These are phyloP conservation scores for Notothenia coriiceps DNA, from an alignment of 2,113 vertebrate species.

Conservation along the genomic window DNA sequence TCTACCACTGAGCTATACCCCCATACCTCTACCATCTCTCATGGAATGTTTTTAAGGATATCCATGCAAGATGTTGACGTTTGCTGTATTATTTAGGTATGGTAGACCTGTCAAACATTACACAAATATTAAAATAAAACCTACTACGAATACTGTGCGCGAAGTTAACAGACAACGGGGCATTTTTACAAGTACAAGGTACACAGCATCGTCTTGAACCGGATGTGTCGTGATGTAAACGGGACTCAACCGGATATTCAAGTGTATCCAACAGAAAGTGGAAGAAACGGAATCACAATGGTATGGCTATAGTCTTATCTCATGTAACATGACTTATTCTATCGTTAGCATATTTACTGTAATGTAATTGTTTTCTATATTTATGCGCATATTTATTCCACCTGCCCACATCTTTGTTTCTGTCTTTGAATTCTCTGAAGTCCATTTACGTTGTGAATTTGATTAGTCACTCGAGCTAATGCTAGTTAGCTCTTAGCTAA, in stretches of 20 bases:
- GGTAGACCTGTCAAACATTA: accelerated
- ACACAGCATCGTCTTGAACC: slow-evolving; percentile 2
- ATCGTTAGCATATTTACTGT: accelerated
- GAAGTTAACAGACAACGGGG: accelerated
- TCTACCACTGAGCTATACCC: slow-evolving; percentile 96
- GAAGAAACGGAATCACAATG: slow-evolving; percentile 51
- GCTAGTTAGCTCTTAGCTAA: slow-evolving; percentile 49
- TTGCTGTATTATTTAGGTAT: accelerated
- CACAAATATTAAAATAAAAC: neutral
- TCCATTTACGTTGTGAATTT: slow-evolving; percentile 33
- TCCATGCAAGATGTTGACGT: accelerated
- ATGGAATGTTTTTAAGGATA: accelerated
- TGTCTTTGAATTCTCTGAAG: neutral
- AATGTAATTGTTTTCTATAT: accelerated
- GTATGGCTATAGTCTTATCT: slow-evolving; percentile 23
- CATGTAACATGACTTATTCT: accelerated
- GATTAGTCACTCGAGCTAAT: slow-evolving; percentile 79
- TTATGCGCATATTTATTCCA: accelerated
- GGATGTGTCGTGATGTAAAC: slow-evolving; percentile 49
- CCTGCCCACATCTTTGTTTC: accelerated
- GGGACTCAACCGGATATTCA: slow-evolving; percentile 48
- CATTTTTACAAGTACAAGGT: neutral
- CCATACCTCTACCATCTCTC: accelerated
- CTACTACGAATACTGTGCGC: accelerated
- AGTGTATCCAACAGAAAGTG: slow-evolving; percentile 52